Base-by-base conservation (phyloP, 1,140 invertebrate genomes). In the Octopus sinensis region DNA sequence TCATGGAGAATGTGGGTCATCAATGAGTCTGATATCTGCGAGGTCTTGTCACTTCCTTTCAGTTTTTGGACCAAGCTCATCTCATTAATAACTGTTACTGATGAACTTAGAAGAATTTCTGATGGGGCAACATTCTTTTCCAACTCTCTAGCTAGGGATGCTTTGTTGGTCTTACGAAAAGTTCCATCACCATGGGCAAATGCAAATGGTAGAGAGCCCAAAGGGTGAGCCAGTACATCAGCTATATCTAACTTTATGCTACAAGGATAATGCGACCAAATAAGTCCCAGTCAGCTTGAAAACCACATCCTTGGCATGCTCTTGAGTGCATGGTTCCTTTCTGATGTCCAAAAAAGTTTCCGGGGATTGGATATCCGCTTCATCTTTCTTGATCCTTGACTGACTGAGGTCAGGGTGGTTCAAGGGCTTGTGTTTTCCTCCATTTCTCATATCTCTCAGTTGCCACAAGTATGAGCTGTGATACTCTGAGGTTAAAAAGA, bases 231-330 rank as follows among this genome's bases (percentile, higher is more conserved):
- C 30, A 83, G 54, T 9, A 84, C 73, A 53, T 80, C 82, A 30
- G 68, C n/a, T 76, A 84, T 76, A 13, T 84, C n/a, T 9, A 84
- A 30, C 23, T 82, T 80, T 51, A 75, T 54, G 6, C 23, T 52
- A 84, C 81, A n/a, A 83, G 30, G 51, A 80, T 80, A 6, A 84
- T 80, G 4, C 77, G 52, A 73, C 79, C 81, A 84, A 77, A 83
- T 53, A 82, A 51, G 56, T 53, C 78, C 75, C 76, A 78, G 68
- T 82, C 83, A 80, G 79, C 79, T 84, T 80, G 75, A 82, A 62
- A 9, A 75, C 68, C 17, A 78, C 78, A 56, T 52, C 56, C 17
- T 73, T 56, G 23, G 78, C 53, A 80, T 80, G 6, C 76, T 30
- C 5, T 30, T 52, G 9, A 80, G 71, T 84, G 75, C 13, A 76